Percentiles rank a stretch among this genome's conserved stretches.
These are phyloP conservation scores for Bubo scandiacus DNA, from an alignment of 2,113 vertebrate genomes.

Conservation along the genomic window DNA sequence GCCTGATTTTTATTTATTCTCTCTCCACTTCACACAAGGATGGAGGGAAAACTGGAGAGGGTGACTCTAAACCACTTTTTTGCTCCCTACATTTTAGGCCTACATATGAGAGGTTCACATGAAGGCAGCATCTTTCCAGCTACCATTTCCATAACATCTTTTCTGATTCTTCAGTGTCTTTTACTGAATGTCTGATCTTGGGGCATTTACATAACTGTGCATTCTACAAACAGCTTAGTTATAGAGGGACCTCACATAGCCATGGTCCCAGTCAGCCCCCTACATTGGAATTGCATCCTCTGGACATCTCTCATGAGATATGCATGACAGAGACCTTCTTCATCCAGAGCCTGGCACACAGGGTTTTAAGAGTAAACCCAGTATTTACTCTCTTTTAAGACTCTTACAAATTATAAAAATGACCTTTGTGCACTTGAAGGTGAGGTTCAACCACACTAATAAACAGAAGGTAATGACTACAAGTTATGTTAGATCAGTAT, in stretches of 20 bases:
- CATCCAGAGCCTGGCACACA: background rate
- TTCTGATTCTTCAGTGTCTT: background rate
- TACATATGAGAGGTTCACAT: background rate
- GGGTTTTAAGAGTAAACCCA: background rate
- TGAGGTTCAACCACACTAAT: background rate
- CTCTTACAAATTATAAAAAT: background rate
- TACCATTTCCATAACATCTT: background rate
- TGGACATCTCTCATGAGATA: background rate
- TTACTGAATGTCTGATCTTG: background rate
- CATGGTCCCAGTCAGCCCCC: fast-evolving
- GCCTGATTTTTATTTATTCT: background rate
- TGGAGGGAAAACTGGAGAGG: background rate
- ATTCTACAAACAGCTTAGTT: background rate
- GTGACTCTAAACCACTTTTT: background rate
- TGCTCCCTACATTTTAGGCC: background rate
- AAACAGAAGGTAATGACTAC: background rate
- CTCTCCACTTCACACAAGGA: background rate
- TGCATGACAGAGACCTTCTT: background rate
- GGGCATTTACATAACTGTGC: background rate
- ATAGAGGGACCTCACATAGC: background rate
- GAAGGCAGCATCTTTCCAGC: background rate
- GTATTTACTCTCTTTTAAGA: background rate
- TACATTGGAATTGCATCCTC: fast-evolving
- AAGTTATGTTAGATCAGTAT: background rate
- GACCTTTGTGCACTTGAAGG: background rate